Base-by-base conservation (phyloP, 2,888 invertebrate genomes). In the Schrankia costaestrigalis region DNA sequence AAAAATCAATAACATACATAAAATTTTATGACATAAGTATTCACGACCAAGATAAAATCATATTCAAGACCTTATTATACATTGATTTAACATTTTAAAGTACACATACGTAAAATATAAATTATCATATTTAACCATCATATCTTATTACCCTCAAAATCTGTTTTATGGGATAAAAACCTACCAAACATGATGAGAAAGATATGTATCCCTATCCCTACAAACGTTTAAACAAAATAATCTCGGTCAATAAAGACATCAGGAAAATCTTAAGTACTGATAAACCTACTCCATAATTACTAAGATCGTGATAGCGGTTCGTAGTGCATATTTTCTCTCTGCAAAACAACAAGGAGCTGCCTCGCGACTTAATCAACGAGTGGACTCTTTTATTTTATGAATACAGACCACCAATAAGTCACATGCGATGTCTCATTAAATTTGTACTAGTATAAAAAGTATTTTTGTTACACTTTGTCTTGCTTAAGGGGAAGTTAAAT, bases 211-310 rank as follows among this genome's bases (percentile, higher is more conserved):
- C n/a, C n/a, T n/a, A n/a, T n/a, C 40, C 22, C 30, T 26, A 27
- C 24, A 50, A 48, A 45, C 26, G 17, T 27, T 24, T 32, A 49
- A 50, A 54, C 53, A 68, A 56, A 63, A 65, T 65, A 70, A 70
- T 71, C 71, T 71, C 51, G 45, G 39, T 61, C 67, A 71, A 77
- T 78, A 78, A 76, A 78, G 78, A 74, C 73, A 77, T 79, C 75
- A 62, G 56, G 60, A 53, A 72, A 78, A 75, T 78, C 77, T 76
- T 65, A 56, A 56, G 55, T 38, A 58, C 59, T 70, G 78, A 78
- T 78, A 78, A 71, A 51, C 60, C 63, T 56, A 60, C 67, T 59
- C 77, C 71, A 70, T 78, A 77, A 78, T 78, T 78, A 78, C 71
- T 62, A 51, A 51, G 57, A 53, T 58, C 62, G 67, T 62, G 77